These are phyloP conservation scores for Dromiciops gliroides DNA, from an alignment of 2,113 vertebrate genomes.

Conservation along the genomic window DNA sequence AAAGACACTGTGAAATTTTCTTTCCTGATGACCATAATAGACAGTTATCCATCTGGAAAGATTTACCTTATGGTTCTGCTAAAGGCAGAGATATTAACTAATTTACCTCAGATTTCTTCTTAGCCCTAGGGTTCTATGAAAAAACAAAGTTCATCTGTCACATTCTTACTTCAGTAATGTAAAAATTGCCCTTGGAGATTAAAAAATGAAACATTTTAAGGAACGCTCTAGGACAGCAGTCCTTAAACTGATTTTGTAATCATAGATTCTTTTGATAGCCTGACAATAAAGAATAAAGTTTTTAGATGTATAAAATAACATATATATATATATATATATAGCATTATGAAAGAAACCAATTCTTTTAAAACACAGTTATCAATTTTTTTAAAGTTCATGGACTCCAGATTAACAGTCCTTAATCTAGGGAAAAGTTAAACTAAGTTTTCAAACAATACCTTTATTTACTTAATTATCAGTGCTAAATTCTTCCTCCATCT, in stretches of 20 bases:
- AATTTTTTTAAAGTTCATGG: neutral
- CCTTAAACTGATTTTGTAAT: neutral
- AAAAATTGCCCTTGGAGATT: neutral
- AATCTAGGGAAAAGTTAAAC: neutral
- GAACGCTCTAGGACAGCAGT: neutral
- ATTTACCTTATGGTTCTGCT: no score
- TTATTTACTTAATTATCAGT: neutral
- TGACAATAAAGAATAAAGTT: neutral
- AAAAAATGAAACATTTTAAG: neutral
- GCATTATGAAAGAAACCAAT: neutral
- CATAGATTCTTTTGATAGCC: neutral
- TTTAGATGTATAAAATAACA: neutral
- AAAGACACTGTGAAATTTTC: no score
- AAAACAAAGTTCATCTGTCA: no score
- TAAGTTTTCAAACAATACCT: neutral
- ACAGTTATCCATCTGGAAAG: neutral
- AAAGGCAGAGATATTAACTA: neutral
- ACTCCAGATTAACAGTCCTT: neutral
- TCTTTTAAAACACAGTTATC: neutral
- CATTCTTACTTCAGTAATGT: neutral
- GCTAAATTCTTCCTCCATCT: neutral
- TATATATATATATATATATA: no score
- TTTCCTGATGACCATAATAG: neutral
- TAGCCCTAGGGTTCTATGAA: fast-evolving
- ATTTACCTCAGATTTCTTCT: neutral